Base-by-base conservation (phyloP, 2,888 invertebrate species). In the Thyatira batis region DNA sequence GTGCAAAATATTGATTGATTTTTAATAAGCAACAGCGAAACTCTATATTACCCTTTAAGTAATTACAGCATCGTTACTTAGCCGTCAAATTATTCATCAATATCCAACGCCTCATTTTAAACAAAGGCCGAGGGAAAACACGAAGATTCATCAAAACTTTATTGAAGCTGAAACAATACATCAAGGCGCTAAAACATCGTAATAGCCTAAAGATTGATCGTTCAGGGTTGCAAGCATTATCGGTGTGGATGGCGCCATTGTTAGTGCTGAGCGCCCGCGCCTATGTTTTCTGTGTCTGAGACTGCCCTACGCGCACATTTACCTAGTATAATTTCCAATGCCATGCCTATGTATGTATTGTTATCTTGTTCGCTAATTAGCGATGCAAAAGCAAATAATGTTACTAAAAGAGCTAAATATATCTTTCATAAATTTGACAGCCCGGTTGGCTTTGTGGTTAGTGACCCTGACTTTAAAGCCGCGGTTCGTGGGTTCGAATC, bases 131-230 rank as follows among this genome's bases (percentile, higher is more conserved):
- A 76, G 73, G 73, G 80, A 82, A 80, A 85, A 85, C 84, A 85
- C 80, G 85, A 87, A 89, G 87, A 89, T 92, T 89, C 87, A 91
- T 91, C 91, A 90, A 89, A 91, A 92, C 89, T 90, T 91, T 88
- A 89, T 90, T 89, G 87, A 89, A 82, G 85, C 88, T 84, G 84
- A 89, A 90, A 91, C 91, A 91, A 91, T 91, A 91, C 89, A 89
- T 89, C 88, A 87, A 85, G 87, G 83, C 86, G 88, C 87, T 89
- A 90, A 90, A 89, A 87, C 89, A 89, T 88, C 85, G 84, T 89
- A 89, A 90, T 90, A 87, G 88, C 78, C 83, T 74, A 78, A 84
- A 90, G 90, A 91, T 91, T 89, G 89, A 91, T 91, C 84, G 87
- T 87, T 82, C 70, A 69, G 78, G 76, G 81, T 77, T 84, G 80